These are phyloP conservation scores for Orientallactaga bullata DNA, from an alignment of 2,113 vertebrate genomes.

Conservation along the genomic window DNA sequence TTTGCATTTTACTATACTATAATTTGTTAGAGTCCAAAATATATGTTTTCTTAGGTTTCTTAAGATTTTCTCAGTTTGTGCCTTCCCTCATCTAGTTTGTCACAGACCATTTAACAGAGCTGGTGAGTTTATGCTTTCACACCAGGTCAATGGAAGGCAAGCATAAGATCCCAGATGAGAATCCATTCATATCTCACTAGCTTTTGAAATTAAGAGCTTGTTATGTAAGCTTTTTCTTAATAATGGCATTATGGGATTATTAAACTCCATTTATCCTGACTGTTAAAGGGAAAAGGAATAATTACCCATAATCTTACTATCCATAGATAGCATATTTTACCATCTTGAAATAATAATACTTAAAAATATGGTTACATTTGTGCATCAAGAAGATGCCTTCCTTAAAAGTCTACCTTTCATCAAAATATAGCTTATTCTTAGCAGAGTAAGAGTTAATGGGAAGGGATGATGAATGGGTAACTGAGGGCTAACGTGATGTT, in stretches of 20 bases:
- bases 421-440: constrained; percentile 15
- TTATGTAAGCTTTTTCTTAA: neutral
- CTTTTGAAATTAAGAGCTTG: constrained; percentile 12
- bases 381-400: neutral
- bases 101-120: neutral
- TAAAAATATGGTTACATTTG: neutral
- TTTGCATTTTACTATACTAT: constrained; percentile 7
- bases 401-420: constrained; percentile 16
- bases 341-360: constrained; percentile 15
- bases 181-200: neutral
- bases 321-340: neutral
- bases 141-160: neutral
- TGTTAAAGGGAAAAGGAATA: neutral
- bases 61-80: neutral
- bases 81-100: neutral
- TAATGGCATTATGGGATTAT: neutral
- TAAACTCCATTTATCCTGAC: neutral
- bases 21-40: neutral
- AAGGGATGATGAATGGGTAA: neutral
- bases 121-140: neutral
- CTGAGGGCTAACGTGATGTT: neutral
- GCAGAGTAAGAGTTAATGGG: neutral
- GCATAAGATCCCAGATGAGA: neutral
- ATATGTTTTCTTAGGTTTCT: constrained; percentile 21
- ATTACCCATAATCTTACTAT: neutral